These are phyloP conservation scores for Lymantria dispar DNA, from an alignment of 2,888 invertebrate species.

Conservation along the genomic window DNA sequence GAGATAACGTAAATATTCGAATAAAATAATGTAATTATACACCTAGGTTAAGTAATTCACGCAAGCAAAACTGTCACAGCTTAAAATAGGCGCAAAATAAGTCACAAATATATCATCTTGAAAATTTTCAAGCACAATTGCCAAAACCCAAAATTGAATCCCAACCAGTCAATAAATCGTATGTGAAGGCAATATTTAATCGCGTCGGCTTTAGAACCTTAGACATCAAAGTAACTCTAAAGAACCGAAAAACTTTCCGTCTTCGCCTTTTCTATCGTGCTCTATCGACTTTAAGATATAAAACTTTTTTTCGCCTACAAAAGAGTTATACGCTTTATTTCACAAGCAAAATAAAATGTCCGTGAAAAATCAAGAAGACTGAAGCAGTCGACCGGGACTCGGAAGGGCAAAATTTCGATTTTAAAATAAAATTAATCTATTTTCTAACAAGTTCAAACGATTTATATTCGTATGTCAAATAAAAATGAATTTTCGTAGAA, in stretches of 20 bases:
- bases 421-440: constrained; percentile 2
- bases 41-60: too few relatives aligned
- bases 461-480: not conserved
- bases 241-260: constrained; percentile 27
- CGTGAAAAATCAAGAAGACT: constrained; percentile 38
- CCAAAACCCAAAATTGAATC: too few relatives aligned
- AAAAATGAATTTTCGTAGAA: constrained; percentile 19
- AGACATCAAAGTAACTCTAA: constrained; percentile 28
- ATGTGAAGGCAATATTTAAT: constrained; percentile 23
- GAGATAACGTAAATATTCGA: too few relatives aligned
- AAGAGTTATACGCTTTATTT: constrained; percentile 49
- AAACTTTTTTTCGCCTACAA: constrained; percentile 47
- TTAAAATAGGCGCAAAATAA: too few relatives aligned
- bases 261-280: constrained; percentile 35
- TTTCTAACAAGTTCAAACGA: not conserved
- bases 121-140: too few relatives aligned
- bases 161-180: constrained; percentile 1
- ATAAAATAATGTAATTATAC: too few relatives aligned
- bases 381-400: constrained; percentile 15
- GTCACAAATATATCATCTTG: too few relatives aligned
- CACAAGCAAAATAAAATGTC: constrained; percentile 45
- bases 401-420: constrained; percentile 15
- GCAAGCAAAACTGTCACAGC: too few relatives aligned
- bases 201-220: constrained; percentile 21
- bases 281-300: constrained; percentile 42